Evolutionary conservation across 2,113 vertebrate species (phyloP), one percentile per base, ranked within the genome.

Genomic region (Microcebus lehilahytsara): DNA sequence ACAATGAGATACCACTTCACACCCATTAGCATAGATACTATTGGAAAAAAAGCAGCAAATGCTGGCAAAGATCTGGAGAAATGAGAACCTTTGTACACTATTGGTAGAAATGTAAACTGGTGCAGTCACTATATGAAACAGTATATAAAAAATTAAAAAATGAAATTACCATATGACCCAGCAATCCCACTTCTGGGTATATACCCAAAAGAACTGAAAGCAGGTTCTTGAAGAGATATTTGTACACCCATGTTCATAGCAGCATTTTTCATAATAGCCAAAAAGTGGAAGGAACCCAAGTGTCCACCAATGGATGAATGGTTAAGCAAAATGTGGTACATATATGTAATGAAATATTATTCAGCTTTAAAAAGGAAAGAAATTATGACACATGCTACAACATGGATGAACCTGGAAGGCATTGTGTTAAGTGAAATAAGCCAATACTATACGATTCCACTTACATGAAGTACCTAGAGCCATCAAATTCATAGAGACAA

Each of bases 301-400:
- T 67, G 11, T 83, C 53, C 62, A 92, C 2, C 14, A 7, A 81
- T 40, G 74, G 56, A 79, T 74, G 56, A 96, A 56, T 40, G 13
- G 22, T 72, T 81, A 64, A 77, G 71, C 34, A 87, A 60, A 81
- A 74, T 66, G 64, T 89, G 34, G 58, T 49, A 87, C 69, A 85
- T 37, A 69, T 4, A 67, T 40, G 75, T 9, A 89, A 83, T 34
- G 25, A 22, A 88, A 81, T 71, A 89, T 78, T 95, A 91, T 83
- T 88, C 64, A 72, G 12, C 3, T 1, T 60, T 92, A 58, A 84
- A 89, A 87, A 86, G 20, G 51, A 85, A 94, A 64, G 30, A 96
- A 92, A 94, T 96, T 87, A 23, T 85, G 84, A 88, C n/a, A 95
- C 60, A 91, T 84, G 42, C 40, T 83, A 62, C 49, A 89, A 90